Percentiles rank a stretch among this genome's conserved stretches.
These are phyloP conservation scores for Danaus plexippus DNA, from an alignment of 1,140 invertebrate species.

Conservation along the genomic window DNA sequence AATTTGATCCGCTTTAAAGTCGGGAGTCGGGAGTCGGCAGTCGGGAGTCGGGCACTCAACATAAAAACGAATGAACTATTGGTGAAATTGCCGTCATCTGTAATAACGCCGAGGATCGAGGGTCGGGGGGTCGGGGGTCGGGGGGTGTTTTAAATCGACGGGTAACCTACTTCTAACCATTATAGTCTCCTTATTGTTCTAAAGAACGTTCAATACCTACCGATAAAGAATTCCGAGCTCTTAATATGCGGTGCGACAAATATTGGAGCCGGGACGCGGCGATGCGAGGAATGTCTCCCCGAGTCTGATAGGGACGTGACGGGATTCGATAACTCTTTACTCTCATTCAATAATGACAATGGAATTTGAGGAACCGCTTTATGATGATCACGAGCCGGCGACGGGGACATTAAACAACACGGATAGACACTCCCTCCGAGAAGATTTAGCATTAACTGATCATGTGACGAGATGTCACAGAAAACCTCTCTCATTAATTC, in stretches of 20 bases:
- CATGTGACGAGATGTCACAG: no score
- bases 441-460: no score
- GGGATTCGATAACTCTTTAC: slow-evolving; percentile 26
- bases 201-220: slow-evolving; percentile 26
- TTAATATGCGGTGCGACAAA: slow-evolving; percentile 50
- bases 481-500: no score
- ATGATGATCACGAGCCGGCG: no score
- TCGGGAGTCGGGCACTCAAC: neutral
- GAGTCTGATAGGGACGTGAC: slow-evolving; percentile 21
- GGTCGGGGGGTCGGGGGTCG: neutral
- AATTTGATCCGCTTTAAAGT: no score
- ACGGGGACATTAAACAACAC: no score
- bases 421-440: no score
- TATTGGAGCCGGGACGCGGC: slow-evolving; percentile 30
- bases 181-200: slow-evolving; percentile 44
- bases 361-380: no score
- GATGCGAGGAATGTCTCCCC: slow-evolving; percentile 34
- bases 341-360: neutral
- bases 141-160: slow-evolving; percentile 26
- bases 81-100: slow-evolving; percentile 22
- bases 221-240: slow-evolving; percentile 33
- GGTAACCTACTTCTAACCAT: slow-evolving; percentile 24
- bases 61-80: slow-evolving; percentile 27
- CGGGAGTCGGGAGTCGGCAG: no score
- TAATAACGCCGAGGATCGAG: slow-evolving; percentile 15